phyloP scores from a whole-genome alignment of 2,113 vertebrate species.

The Synchiropus splendidus region DNA sequence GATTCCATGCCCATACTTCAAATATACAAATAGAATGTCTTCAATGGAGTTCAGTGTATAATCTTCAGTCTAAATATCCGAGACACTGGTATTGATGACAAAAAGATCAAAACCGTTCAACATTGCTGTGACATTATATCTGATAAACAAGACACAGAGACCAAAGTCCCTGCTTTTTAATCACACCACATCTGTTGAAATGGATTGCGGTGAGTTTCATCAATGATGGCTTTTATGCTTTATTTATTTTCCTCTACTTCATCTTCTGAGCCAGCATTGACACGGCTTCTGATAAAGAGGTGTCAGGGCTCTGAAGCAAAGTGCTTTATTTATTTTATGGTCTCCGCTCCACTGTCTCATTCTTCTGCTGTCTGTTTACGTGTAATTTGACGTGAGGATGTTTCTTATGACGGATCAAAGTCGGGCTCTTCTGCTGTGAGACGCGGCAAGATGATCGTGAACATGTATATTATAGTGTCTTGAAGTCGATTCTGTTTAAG shows the following conservation, averaged over 20 bases:
- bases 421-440: conserved; percentile 51
- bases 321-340: too few relatives aligned
- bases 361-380: conserved; percentile 31
- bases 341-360: conserved; percentile 21
- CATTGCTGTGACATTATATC: too few relatives aligned
- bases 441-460: conserved; percentile 31
- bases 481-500: conserved; percentile 17
- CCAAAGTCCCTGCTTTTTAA: conserved; percentile 12
- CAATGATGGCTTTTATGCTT: conserved; percentile 34
- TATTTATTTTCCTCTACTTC: conserved; percentile 31
- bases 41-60: too few relatives aligned
- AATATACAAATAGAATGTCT: too few relatives aligned
- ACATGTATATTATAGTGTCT: conserved; percentile 18
- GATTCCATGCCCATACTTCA: too few relatives aligned
- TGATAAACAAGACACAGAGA: too few relatives aligned
- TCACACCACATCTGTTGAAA: conserved; percentile 27
- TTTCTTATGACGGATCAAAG: conserved; percentile 71
- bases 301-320: too few relatives aligned
- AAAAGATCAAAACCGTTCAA: too few relatives aligned
- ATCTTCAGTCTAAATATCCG: too few relatives aligned
- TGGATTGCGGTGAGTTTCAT: conserved; percentile 48
- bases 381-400: conserved; percentile 66
- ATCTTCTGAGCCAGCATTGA: conserved; percentile 29
- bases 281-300: conserved; percentile 52
- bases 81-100: too few relatives aligned